Percentiles rank a stretch among this genome's conserved stretches.
Conservation (phyloP, 2,797 vertebrate species). For the Hydrocynus forskahlii region DNA sequence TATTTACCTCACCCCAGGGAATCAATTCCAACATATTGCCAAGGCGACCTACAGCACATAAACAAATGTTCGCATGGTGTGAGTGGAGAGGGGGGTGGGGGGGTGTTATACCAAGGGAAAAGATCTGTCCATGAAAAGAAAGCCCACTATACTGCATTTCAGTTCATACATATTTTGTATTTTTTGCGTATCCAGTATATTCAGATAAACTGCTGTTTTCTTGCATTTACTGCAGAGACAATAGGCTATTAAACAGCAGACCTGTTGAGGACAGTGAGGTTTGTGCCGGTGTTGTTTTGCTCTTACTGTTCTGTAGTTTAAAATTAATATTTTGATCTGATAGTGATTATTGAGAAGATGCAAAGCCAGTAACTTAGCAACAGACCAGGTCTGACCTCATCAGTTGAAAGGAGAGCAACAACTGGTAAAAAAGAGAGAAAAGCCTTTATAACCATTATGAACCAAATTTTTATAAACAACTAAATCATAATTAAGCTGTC, state of each 20-base stretch:
- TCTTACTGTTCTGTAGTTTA: not conserved
- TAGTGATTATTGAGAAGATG: not conserved
- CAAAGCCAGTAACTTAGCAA: constrained; percentile 1
- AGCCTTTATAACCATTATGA: not conserved
- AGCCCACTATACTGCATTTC: not conserved
- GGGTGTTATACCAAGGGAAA: constrained; percentile 3
- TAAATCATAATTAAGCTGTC: not conserved
- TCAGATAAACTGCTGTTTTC: not conserved
- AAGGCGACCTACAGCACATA: constrained; percentile 22
- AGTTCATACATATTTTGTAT: not conserved
- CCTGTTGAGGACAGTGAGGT: not conserved
- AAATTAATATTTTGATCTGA: constrained; percentile 1
- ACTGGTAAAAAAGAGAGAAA: not conserved
- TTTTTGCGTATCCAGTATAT: not conserved
- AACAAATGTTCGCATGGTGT: constrained; percentile 7
- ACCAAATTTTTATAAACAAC: not conserved
- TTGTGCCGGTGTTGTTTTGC: not conserved
- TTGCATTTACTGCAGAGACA: not conserved
- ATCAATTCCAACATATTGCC: constrained; percentile 36
- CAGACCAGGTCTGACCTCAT: not conserved
- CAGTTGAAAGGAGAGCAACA: not conserved
- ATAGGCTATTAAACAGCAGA: not conserved
- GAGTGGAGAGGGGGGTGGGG: not conserved
- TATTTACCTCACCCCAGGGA: constrained; percentile 40
- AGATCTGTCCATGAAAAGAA: not conserved